Evolutionary conservation across 2,113 vertebrate species (phyloP).

Genomic region (Cranoglanis bouderius): DNA sequence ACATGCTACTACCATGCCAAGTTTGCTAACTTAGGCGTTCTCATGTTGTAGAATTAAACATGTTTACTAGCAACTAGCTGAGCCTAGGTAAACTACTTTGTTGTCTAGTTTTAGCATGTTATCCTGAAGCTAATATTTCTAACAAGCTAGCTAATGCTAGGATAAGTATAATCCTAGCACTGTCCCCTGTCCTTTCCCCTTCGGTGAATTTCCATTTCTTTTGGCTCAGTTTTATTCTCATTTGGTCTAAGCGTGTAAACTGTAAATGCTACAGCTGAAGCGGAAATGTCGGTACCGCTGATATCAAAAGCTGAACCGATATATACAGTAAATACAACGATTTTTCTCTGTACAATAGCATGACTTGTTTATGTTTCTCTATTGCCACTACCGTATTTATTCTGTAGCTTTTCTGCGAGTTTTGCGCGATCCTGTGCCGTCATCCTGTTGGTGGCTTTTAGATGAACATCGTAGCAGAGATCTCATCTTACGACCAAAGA

Average conservation of each 20-base stretch:
- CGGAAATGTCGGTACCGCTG: not conserved
- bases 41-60: not conserved
- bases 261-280: not conserved
- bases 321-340: not conserved
- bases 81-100: not conserved
- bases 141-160: not conserved
- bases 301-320: not conserved
- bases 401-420: no score
- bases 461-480: not conserved
- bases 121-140: not conserved
- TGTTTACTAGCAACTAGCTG: not conserved
- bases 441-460: not conserved
- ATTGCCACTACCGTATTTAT: no score
- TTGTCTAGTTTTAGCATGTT: not conserved
- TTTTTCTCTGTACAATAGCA: no score
- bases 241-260: not conserved
- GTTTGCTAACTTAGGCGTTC: not conserved
- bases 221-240: not conserved
- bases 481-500: not conserved
- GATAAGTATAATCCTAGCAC: no score
- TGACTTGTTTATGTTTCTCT: no score
- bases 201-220: not conserved
- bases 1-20: not conserved
- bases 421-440: not conserved
- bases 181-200: not conserved